phyloP scores from a whole-genome alignment of 2,888 invertebrate species.

The Sphaeridia pumilis region DNA sequence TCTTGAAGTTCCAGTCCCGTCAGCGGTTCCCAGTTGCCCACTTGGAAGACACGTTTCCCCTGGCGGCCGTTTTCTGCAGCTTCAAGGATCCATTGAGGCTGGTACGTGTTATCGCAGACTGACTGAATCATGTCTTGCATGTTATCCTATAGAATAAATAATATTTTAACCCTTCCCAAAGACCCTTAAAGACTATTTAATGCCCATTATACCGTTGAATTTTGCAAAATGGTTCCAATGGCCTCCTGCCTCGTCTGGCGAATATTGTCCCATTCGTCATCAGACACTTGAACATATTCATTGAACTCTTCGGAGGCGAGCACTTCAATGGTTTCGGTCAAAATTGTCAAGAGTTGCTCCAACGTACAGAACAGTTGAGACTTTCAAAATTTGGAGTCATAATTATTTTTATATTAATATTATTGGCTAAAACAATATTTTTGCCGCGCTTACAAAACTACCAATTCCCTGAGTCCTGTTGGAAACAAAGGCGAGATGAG shows the following conservation, averaged over 20 bases:
- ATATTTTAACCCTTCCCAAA: background rate
- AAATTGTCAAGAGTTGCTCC: constrained; percentile 53
- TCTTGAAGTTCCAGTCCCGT: constrained; percentile 42
- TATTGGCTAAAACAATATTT: background rate
- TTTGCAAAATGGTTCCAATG: constrained; percentile 51
- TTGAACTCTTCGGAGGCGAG: constrained; percentile 59
- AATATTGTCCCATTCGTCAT: constrained; percentile 75
- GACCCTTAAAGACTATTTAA: background rate
- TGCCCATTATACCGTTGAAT: constrained; percentile 49
- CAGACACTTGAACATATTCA: constrained; percentile 60
- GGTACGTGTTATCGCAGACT: constrained; percentile 14
- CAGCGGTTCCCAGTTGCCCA: constrained; percentile 29
- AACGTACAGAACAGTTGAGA: constrained; percentile 56
- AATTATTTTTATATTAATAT: background rate
- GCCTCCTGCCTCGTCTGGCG: constrained; percentile 57
- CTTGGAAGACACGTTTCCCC: constrained; percentile 30
- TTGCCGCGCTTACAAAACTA: background rate
- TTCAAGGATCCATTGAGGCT: constrained; percentile 24
- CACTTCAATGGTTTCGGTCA: constrained; percentile 56
- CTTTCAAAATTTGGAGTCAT: constrained; percentile 41
- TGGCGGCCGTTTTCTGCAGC: constrained; percentile 27
- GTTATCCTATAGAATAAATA: background rate
- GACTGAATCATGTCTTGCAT: constrained; percentile 14
- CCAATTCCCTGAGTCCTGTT: constrained; percentile 42
- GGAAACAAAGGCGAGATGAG: constrained; percentile 65